phyloP scores from a whole-genome alignment of 2,797 vertebrate genomes.

The Trachops cirrhosus region DNA sequence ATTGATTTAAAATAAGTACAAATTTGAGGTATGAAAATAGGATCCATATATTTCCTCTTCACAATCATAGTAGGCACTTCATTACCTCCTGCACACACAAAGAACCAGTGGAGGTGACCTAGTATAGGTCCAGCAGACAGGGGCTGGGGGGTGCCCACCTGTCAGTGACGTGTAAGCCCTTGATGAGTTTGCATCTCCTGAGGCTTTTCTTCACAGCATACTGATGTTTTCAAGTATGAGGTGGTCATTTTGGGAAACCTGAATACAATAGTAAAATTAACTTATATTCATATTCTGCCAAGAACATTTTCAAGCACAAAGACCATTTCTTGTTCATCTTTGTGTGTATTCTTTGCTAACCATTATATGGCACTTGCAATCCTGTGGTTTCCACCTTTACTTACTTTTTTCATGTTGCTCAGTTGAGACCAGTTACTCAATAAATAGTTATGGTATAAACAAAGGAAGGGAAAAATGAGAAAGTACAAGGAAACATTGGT shows the following conservation, averaged over 20 bases:
- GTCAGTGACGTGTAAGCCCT: background rate
- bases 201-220: background rate
- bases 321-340: background rate
- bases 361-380: background rate
- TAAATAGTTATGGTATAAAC: constrained; percentile 7
- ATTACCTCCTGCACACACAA: background rate
- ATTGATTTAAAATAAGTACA: constrained; percentile 20
- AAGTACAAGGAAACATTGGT: background rate
- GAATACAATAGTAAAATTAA: background rate
- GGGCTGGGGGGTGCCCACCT: background rate
- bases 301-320: background rate
- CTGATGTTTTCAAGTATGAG: background rate
- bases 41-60: background rate
- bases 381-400: background rate
- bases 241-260: background rate
- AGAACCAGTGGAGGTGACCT: background rate
- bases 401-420: background rate
- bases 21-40: background rate
- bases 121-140: background rate
- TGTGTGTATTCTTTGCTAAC: background rate
- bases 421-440: background rate
- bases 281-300: background rate
- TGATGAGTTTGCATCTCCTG: background rate
- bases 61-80: background rate
- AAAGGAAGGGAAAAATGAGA: background rate